Evolutionary conservation across 2,888 invertebrate genomes (phyloP), one percentile per base, ranked within the genome.

Genomic region (Cerceris rybyensis): DNA sequence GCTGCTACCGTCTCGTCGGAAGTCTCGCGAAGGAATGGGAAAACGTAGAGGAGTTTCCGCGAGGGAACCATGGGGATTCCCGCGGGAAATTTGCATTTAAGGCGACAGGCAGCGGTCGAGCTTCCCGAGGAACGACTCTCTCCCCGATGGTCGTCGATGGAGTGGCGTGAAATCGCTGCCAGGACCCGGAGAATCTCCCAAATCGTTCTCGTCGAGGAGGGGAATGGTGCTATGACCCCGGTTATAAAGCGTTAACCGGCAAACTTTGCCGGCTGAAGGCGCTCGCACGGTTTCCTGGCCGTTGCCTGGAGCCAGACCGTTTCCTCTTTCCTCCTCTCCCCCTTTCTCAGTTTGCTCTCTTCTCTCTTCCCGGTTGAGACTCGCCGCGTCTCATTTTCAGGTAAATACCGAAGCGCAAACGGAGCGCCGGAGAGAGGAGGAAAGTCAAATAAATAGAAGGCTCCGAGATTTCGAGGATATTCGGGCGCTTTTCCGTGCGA

Each of bases 191-290:
- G 50, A 13, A 17, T 17, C 55, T 55, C 55, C 17, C 2, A 55
- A 55, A 55, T 7, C 55, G 14, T 11, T 41, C 57, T 59, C 49
- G 39, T n/a, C 49, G 17, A 28, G 41, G 52, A 8, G 14, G 2
- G 52, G 14, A 52, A 52, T 7, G 13, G 52, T 1, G 52, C 52
- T 11, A 52, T 14, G n/a, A n/a, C 14, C 14, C 13, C n/a, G 11
- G n/a, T 17, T 16, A 55, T 50, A 50, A 50, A n/a, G 50, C 7
- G 50, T 17, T 55, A 55, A 55, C 55, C 55, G 55, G 7, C 17
- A 17, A 55, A 55, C 74, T 77, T 77, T 65, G 49, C 58, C 11
- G n/a, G 28, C 28, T 28, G 28, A 28, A 28, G 28, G 28, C 28
- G 28, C 28, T 28, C 28, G 28, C 28, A 4, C 28, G 28, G 28